These are phyloP conservation scores for Upupa epops DNA, from an alignment of 2,113 vertebrate genomes.

Conservation along the genomic window DNA sequence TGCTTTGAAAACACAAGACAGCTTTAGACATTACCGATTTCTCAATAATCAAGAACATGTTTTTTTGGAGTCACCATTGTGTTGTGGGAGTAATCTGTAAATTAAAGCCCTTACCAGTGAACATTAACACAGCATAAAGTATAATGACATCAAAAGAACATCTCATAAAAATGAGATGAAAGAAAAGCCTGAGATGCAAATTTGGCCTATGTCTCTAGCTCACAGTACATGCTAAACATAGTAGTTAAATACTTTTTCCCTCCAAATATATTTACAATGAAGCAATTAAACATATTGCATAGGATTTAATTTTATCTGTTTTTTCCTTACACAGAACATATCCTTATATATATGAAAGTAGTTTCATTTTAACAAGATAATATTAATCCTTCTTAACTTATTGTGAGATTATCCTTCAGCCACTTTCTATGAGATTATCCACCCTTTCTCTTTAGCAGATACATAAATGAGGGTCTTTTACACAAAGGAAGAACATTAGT, in stretches of 20 bases:
- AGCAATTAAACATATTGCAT: neutral
- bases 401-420: neutral
- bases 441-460: neutral
- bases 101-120: neutral
- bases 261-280: neutral
- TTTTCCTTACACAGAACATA: neutral
- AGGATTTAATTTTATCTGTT: neutral
- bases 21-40: neutral
- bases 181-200: neutral
- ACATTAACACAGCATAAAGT: neutral
- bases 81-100: neutral
- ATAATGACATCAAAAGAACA: neutral
- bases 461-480: neutral
- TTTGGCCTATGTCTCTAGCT: neutral
- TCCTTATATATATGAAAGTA: neutral
- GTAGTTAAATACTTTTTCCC: neutral
- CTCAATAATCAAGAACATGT: neutral
- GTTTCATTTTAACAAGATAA: neutral
- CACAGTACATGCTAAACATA: neutral
- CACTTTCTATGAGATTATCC: neutral
- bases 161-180: neutral
- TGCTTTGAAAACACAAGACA: neutral
- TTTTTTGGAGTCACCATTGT: neutral
- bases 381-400: constrained; percentile 9
- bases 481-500: neutral